Conservation (phyloP, 92 coral and sea anemone species). For the Metridium senile region DNA sequence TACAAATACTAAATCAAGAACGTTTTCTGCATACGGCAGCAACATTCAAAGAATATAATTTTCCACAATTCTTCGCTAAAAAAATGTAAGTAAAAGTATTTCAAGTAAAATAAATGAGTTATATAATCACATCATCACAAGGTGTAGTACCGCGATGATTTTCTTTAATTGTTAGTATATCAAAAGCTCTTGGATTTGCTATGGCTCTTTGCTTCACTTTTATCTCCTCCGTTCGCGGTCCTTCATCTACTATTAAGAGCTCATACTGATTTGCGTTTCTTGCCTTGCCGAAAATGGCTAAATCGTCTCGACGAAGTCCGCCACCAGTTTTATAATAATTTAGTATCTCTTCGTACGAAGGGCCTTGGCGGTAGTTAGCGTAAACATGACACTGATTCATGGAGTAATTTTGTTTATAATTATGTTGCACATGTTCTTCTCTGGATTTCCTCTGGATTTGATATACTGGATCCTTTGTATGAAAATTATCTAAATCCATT, state of each 20-base stretch:
- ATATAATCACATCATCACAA: not conserved
- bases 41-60: too few species aligned
- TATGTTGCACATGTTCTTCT: too few species aligned
- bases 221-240: constrained; percentile 33
- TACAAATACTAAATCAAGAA: too few species aligned
- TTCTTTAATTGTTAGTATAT: constrained; percentile 21
- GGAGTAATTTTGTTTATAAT: not conserved
- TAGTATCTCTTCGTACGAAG: not conserved
- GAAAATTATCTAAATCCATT: not conserved
- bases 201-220: constrained; percentile 12
- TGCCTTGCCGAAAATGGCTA: constrained; percentile 17
- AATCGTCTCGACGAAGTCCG: constrained; percentile 1
- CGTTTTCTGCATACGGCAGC: too few species aligned
- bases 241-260: constrained; percentile 28
- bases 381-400: not conserved
- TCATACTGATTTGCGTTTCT: constrained; percentile 13
- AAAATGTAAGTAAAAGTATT: too few species aligned
- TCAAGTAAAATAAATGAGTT: not conserved
- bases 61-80: too few species aligned
- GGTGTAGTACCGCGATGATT: constrained; percentile 8
- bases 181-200: constrained; percentile 8
- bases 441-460: not conserved
- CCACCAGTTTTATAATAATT: constrained; percentile 8
- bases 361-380: not conserved
- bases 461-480: not conserved